phyloP scores from a whole-genome alignment of 2,888 invertebrate species.

The Gortyna flavago region DNA sequence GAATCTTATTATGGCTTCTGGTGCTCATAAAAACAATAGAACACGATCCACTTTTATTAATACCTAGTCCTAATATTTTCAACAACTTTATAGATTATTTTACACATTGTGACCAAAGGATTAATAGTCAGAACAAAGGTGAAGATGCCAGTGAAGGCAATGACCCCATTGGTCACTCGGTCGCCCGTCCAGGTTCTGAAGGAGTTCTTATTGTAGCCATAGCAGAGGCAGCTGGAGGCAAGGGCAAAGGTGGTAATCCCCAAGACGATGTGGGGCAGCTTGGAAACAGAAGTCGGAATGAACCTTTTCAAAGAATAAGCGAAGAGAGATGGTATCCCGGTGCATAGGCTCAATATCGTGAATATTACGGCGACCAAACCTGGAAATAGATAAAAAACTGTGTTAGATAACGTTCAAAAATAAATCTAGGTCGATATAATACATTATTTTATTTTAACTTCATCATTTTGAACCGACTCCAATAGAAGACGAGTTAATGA shows the following conservation, averaged over 20 bases:
- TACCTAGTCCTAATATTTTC: conserved; percentile 31
- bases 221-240: conserved; percentile 74
- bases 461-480: not conserved
- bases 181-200: conserved; percentile 75
- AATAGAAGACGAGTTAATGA: not conserved
- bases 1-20: not conserved
- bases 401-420: conserved; percentile 2
- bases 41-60: conserved; percentile 8
- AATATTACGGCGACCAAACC: conserved; percentile 76
- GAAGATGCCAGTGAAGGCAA: conserved; percentile 70
- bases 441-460: not conserved
- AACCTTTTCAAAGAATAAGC: conserved; percentile 70
- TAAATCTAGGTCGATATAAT: not conserved
- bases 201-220: conserved; percentile 74
- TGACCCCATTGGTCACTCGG: conserved; percentile 67
- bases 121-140: conserved; percentile 76
- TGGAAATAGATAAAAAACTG: conserved; percentile 60
- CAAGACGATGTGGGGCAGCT: conserved; percentile 75
- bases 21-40: not conserved
- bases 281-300: conserved; percentile 70
- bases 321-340: conserved; percentile 74
- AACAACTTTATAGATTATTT: conserved; percentile 59
- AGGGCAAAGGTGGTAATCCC: conserved; percentile 75
- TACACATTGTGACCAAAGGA: conserved; percentile 73
- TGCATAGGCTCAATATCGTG: conserved; percentile 70